Evolutionary conservation across 2,797 vertebrate species (phyloP).

Genomic region (Rhodeus uyekii): DNA sequence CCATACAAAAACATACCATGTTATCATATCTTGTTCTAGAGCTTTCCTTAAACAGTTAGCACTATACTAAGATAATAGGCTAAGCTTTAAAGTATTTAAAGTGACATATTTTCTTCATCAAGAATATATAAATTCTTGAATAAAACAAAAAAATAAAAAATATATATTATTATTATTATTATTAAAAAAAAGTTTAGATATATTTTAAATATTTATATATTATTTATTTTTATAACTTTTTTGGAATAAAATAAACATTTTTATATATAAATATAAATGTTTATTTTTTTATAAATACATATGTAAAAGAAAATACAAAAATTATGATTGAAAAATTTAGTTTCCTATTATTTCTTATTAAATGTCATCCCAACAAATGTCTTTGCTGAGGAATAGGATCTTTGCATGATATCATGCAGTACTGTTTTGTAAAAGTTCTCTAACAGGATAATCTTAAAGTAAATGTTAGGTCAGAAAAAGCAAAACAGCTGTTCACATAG

Average conservation of each 20-base stretch:
- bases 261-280: too few relatives aligned
- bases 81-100: too few relatives aligned
- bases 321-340: too few relatives aligned
- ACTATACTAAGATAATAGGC: neutral
- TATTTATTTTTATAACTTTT: too few relatives aligned
- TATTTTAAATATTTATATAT: too few relatives aligned
- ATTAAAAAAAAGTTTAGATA: too few relatives aligned
- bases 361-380: neutral
- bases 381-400: neutral
- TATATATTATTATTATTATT: too few relatives aligned
- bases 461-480: neutral
- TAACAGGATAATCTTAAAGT: neutral
- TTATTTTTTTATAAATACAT: neutral
- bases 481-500: slow-evolving; percentile 64
- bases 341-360: neutral
- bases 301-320: neutral
- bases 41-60: neutral
- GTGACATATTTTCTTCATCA: too few relatives aligned
- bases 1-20: neutral
- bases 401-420: neutral
- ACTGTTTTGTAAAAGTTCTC: neutral
- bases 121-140: too few relatives aligned
- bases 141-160: too few relatives aligned
- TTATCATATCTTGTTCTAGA: neutral
- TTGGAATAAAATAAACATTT: too few relatives aligned